Percentiles rank a stretch among this genome's conserved stretches.
phyloP scores from a whole-genome alignment of 1,140 invertebrate genomes.

The Zophobas morio region DNA sequence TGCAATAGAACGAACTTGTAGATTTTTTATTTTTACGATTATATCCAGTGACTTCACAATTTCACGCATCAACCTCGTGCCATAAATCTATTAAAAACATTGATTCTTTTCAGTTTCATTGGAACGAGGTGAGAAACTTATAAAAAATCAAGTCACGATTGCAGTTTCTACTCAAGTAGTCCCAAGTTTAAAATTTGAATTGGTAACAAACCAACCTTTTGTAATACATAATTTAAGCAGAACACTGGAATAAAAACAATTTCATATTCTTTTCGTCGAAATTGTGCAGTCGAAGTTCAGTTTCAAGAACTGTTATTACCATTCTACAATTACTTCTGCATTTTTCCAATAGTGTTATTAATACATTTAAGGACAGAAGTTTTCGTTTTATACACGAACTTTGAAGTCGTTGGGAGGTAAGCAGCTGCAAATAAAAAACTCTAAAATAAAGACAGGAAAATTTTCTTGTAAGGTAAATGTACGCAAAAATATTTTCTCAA shows the following conservation, averaged over 20 bases:
- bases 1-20: background rate
- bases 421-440: no score
- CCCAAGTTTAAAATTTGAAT: slow-evolving; percentile 31
- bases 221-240: slow-evolving; percentile 34
- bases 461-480: no score
- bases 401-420: no score
- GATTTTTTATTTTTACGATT: background rate
- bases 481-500: no score
- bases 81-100: background rate
- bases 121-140: background rate
- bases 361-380: no score
- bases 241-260: background rate
- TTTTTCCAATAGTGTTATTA: no score
- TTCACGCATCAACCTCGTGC: background rate
- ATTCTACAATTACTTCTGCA: no score
- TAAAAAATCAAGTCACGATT: slow-evolving; percentile 34
- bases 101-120: slow-evolving; percentile 10
- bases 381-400: no score
- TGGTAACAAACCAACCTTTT: slow-evolving; percentile 38
- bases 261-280: background rate
- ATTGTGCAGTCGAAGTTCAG: background rate
- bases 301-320: no score
- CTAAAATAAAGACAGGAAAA: no score
- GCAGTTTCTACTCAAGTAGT: slow-evolving; percentile 21
- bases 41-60: background rate